Base-by-base conservation (phyloP, 2,797 vertebrate genomes). In the Cyprinella venusta region DNA sequence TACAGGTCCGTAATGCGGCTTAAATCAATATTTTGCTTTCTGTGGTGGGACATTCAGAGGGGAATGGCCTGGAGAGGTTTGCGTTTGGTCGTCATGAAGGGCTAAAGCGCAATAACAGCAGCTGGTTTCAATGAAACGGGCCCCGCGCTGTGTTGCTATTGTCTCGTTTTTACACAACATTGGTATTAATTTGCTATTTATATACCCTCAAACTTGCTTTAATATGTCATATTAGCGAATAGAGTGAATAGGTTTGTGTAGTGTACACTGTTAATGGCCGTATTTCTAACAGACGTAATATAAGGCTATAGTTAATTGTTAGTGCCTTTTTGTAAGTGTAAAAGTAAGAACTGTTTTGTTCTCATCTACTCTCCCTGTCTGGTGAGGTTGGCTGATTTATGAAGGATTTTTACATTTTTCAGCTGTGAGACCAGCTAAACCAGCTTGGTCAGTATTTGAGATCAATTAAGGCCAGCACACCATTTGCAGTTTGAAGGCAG, bases 121-220 rank as follows among this genome's bases (percentile, higher is more conserved):
- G 26, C 16, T 24, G 5, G 80, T 3, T 40, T 64, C 30, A 61
- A 30, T 71, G 67, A 64, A 78, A 21, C 54, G 12, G 75, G 82
- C 40, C 81, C 54, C 52, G 64, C 52, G 2, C n/a, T 45, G 63
- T 24, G 12, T n/a, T 69, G 21, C 26, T 42, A 63, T 78, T 78
- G 33, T 82, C 26, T 64, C 48, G 48, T 76, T 82, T n/a, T 42
- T 6, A n/a, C 8, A 19, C 2, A 45, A 9, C 1, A 2, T 19
- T 54, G 6, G 13, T 61, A 9, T 50, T 65, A 13, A n/a, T 33
- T 5, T n/a, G 61, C 61, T 8, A 2, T 48, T 36, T 72, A 24
- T 38, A 24, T 52, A 5, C 69, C 1, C 1, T 1, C 8, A 26
- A 0, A 15, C 3, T n/a, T 19, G 6, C 1, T 12, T 5, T 10